These are phyloP conservation scores for Scaptomyza parva DNA, from an alignment of 2,888 invertebrate species.

Conservation along the genomic window DNA sequence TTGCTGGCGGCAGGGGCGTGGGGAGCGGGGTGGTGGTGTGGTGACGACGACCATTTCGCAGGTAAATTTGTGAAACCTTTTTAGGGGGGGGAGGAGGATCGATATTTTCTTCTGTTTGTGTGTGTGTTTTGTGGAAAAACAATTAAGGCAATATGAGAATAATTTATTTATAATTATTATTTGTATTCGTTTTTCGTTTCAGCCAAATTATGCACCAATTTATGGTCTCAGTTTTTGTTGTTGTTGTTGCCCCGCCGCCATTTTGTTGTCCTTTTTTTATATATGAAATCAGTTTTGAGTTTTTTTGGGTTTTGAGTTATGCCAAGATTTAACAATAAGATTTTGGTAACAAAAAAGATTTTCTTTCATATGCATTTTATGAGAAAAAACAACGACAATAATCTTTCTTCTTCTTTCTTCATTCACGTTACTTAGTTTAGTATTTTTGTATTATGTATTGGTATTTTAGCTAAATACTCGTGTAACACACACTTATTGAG, in stretches of 20 bases:
- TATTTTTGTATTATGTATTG: conserved; percentile 49
- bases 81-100: no score
- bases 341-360: conserved; percentile 48
- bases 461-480: conserved; percentile 71
- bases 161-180: conserved; percentile 21
- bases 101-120: conserved; percentile 38
- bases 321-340: conserved; percentile 67
- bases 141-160: conserved; percentile 65
- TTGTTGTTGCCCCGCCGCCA: conserved; percentile 25
- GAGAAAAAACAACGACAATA: conserved; percentile 26
- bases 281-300: conserved; percentile 8
- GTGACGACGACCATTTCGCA: conserved; percentile 61
- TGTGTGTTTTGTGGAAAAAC: conserved; percentile 45
- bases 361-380: conserved; percentile 11
- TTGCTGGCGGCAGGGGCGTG: conserved; percentile 19
- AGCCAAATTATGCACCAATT: conserved; percentile 47
- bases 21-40: not conserved
- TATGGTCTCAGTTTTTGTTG: not conserved
- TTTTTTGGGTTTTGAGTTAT: no score
- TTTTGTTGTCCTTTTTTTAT: conserved; percentile 15
- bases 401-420: conserved; percentile 12
- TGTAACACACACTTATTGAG: conserved; percentile 76
- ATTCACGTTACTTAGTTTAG: conserved; percentile 39
- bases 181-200: no score
- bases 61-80: conserved; percentile 82